Base-by-base conservation (phyloP, 2,888 invertebrate genomes). In the Molanna angustata region DNA sequence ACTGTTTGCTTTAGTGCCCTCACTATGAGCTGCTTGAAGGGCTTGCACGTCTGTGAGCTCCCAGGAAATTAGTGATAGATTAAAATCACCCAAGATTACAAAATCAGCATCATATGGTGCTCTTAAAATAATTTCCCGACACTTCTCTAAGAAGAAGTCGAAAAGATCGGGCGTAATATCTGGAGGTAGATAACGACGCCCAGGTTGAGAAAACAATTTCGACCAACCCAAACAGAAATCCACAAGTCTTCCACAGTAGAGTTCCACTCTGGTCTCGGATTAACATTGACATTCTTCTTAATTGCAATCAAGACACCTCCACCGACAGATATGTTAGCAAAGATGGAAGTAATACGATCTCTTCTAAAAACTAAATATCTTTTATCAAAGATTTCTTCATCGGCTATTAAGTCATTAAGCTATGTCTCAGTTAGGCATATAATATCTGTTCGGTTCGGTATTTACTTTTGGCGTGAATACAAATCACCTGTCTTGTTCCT, bases 341-440 rank as follows among this genome's bases (percentile, higher is more conserved):
- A 35, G 4, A 13, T 7, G 11, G 35, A 35, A 9, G 6, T 4
- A 7, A 4, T 4, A 4, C 35, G 13, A 13, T 35, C 35, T 13
- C 35, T 6, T 14, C 35, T 35, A 4, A 35, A 35, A 6, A 35
- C 13, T 4, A 35, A 6, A 13, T 35, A 35, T 4, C 13, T 4
- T 6, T 40, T 18, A 18, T 40, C 40, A 40, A 18, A 40, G 14
- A 35, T 35, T 13, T 35, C 35, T 13, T 35, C 13, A 13, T n/a
- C 17, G 7, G 7, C 4, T 18, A 18, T 6, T 9, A 4, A 9
- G 4, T 17, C 40, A 17, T 7, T 7, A 14, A 40, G 6, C 16
- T n/a, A 40, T 14, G 40, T 40, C 19, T 40, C 16, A 14, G 40
- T 40, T 18, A 18, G 19, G 40, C 17, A 14, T 14, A 40, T 18